These are phyloP conservation scores for Allygus modestus DNA, from an alignment of 2,888 invertebrate genomes.

Conservation along the genomic window DNA sequence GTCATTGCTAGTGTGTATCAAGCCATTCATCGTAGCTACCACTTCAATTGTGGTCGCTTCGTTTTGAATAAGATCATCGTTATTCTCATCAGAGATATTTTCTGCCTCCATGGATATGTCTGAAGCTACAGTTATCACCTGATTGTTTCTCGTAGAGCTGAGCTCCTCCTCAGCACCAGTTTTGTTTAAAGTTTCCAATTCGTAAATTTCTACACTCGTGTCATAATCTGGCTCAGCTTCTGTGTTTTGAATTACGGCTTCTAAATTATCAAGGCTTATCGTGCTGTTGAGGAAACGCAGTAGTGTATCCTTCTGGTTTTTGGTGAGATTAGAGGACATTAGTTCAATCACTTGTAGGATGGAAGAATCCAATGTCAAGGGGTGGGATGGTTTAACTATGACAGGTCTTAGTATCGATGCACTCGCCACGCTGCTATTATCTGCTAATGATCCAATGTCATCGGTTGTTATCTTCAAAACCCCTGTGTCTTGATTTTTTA, in stretches of 20 bases:
- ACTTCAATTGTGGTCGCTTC: neutral
- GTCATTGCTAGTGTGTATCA: neutral
- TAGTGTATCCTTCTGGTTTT: conserved; percentile 35
- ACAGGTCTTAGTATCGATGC: neutral
- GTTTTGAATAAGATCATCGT: conserved; percentile 18
- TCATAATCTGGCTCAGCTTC: conserved; percentile 44
- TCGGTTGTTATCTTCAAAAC: conserved; percentile 58
- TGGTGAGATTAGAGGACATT: conserved; percentile 44
- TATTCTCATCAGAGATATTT: conserved; percentile 26
- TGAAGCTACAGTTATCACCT: neutral
- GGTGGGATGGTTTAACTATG: neutral
- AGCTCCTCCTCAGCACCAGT: conserved; percentile 17
- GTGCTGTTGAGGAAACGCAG: conserved; percentile 44
- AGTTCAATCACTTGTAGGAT: conserved; percentile 16
- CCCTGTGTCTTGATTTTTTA: neutral
- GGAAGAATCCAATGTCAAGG: conserved; percentile 13
- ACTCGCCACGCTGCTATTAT: conserved; percentile 11
- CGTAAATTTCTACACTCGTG: neutral
- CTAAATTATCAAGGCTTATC: conserved; percentile 51
- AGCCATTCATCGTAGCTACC: neutral
- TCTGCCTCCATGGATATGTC: neutral
- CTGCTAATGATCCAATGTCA: neutral
- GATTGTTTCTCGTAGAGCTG: neutral
- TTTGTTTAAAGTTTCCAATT: conserved; percentile 16
- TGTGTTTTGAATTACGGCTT: conserved; percentile 60